Evolutionary conservation across 2,888 invertebrate species (phyloP), one percentile per base, ranked within the genome.

Genomic region (Dolichomitus sp.): DNA sequence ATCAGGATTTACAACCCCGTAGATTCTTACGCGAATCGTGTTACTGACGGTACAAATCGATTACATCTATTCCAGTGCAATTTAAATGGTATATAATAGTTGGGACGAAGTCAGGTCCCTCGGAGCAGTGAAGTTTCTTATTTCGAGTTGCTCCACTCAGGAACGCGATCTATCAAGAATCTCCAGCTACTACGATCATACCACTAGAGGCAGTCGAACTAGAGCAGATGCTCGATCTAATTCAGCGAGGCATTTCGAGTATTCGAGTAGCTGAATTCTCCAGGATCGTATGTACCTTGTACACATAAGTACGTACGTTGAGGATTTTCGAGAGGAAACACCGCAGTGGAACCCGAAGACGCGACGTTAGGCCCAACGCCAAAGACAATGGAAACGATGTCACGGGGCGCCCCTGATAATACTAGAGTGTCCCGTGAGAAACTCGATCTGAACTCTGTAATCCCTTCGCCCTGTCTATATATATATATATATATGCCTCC

Each of bases 221-320:
- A 57, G 70, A 65, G 59, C 79, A 66, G 76, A 48, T 54, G 61
- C 75, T 80, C 68, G 76, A 83, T 83, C 79, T 80, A 83, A 83
- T 83, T 83, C 66, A 66, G 72, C 68, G 68, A 61, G 68, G 68
- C 76, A 83, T 83, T 68, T 73, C 79, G 75, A 76, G 72, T 30
- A 83, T 83, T 76, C 65, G 72, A 76, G 83, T 54, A 75, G 65
- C 66, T 70, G 74, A 79, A 70, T 45, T 17, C 40, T 75, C 48
- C 27, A 27, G 50, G 59, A 78, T 9, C 59, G 59, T 63, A 19
- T 61, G 42, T 63, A 48, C 30, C 45, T 59, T 19, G 11, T 27
- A 6, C 48, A 48, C 59, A 42, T 37, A 72, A 27, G 48, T 50
- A 50, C 73, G 48, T 61, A 48, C 37, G 23, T 37, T 33, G 72